Evolutionary conservation across 2,113 vertebrate species (phyloP).

Genomic region (Platysternon megacephalum): DNA sequence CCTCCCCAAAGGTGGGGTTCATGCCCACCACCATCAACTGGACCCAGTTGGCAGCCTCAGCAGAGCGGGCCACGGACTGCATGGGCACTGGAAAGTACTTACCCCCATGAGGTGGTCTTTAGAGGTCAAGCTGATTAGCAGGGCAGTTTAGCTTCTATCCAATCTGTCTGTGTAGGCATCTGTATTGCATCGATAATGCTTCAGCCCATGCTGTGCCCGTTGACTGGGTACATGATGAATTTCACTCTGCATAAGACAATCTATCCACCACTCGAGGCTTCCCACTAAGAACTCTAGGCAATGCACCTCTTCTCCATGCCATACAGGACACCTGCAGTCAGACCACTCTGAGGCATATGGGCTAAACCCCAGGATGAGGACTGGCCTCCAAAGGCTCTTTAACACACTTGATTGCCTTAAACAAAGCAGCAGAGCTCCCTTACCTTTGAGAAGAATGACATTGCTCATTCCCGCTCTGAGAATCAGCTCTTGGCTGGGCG

Average conservation of each 20-base stretch:
- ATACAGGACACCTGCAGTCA: not conserved
- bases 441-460: not conserved
- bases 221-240: not conserved
- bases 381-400: not conserved
- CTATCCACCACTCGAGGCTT: not conserved
- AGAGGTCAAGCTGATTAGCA: not conserved
- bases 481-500: not conserved
- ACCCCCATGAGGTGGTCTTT: not conserved
- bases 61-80: not conserved
- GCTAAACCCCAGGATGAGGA: not conserved
- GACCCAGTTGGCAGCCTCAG: not conserved
- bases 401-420: not conserved
- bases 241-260: not conserved
- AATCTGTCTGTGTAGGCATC: not conserved
- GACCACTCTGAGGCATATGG: not conserved
- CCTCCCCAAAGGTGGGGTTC: too few relatives aligned
- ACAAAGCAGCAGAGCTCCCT: fast-evolving
- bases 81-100: not conserved
- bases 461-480: not conserved
- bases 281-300: not conserved
- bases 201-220: not conserved
- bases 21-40: not conserved
- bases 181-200: not conserved
- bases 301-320: not conserved
- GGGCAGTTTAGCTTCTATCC: not conserved